Conservation (phyloP, 2,888 invertebrate genomes). For the Drepana falcataria region DNA sequence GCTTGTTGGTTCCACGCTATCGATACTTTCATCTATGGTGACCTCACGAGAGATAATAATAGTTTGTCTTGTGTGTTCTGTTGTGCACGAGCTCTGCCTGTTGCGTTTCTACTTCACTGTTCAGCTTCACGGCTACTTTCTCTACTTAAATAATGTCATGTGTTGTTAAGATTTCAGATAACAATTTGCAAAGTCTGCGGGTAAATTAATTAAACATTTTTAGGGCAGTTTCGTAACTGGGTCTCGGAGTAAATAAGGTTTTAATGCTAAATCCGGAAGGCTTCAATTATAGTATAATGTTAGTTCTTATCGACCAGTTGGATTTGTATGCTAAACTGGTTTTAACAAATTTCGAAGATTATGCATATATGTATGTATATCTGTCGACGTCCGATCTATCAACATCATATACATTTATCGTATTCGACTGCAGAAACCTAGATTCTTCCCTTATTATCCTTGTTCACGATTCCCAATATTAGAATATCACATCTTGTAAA, state of each 20-base stretch:
- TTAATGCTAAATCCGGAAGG: background rate
- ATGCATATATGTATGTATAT: too few relatives aligned
- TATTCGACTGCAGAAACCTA: too few relatives aligned
- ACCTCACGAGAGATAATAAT: conserved; percentile 31
- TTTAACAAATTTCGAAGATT: background rate
- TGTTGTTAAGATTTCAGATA: conserved; percentile 7
- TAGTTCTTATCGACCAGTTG: too few relatives aligned
- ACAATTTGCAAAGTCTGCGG: background rate
- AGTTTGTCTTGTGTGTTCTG: conserved; percentile 13
- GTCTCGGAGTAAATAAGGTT: background rate
- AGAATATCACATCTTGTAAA: too few relatives aligned
- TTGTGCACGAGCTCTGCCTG: conserved; percentile 17
- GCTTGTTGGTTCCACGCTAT: conserved; percentile 25
- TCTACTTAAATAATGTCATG: conserved; percentile 18
- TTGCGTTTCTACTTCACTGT: conserved; percentile 12
- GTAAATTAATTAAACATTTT: background rate
- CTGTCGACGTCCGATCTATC: too few relatives aligned
- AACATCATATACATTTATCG: too few relatives aligned
- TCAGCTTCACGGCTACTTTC: conserved; percentile 20
- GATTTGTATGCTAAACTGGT: too few relatives aligned
- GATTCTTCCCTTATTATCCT: too few relatives aligned
- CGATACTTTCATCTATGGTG: conserved; percentile 37
- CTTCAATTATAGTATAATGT: too few relatives aligned
- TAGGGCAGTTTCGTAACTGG: background rate
- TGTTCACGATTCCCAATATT: too few relatives aligned